phyloP scores from a whole-genome alignment of 2,113 vertebrate genomes.

The Piaya cayana region DNA sequence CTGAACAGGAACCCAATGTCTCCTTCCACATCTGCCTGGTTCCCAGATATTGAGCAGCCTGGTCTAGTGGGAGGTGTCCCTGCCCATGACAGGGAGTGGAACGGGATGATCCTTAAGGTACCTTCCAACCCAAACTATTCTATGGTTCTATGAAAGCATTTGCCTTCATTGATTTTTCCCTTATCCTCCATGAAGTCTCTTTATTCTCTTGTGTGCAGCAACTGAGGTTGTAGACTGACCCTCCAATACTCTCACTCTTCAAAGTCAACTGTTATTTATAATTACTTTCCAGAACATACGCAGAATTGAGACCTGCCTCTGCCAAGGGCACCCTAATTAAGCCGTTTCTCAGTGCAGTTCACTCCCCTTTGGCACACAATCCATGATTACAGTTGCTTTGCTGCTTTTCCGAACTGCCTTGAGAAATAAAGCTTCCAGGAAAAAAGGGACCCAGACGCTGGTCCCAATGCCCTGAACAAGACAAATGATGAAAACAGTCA shows the following conservation, averaged over 20 bases:
- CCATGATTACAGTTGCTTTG: neutral
- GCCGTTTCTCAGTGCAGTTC: neutral
- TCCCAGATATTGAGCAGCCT: neutral
- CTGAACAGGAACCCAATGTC: neutral
- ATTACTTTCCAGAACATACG: neutral
- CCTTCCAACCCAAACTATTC: too few species aligned
- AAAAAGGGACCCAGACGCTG: neutral
- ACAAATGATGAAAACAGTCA: neutral
- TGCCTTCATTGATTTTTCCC: neutral
- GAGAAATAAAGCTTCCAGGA: neutral
- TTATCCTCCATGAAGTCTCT: neutral
- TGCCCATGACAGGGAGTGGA: too few species aligned
- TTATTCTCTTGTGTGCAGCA: neutral
- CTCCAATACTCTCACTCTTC: neutral
- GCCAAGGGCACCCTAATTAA: conserved; percentile 14
- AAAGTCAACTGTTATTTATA: neutral
- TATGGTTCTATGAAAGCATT: neutral
- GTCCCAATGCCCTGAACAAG: neutral
- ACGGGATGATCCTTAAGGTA: too few species aligned
- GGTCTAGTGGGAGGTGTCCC: too few species aligned
- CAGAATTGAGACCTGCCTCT: neutral
- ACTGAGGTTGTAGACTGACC: neutral
- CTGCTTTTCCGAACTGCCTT: neutral
- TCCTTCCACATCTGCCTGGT: neutral
- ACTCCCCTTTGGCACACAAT: neutral